These are phyloP conservation scores for Myiotriccus ornatus DNA, from an alignment of 2,797 vertebrate species.

Conservation along the genomic window DNA sequence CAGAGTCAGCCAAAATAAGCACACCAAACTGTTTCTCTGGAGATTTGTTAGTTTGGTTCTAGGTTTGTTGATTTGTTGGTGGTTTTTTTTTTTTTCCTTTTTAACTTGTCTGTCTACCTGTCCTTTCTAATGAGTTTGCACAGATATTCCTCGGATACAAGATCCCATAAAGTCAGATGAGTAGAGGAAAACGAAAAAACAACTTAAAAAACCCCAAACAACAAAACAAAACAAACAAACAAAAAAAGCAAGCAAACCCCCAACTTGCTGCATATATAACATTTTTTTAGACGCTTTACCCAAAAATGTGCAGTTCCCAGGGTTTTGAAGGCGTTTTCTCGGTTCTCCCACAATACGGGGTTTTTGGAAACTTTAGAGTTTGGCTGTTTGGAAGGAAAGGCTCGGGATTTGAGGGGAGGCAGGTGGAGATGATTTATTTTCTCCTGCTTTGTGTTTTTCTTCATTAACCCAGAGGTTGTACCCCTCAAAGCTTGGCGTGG, in stretches of 20 bases:
- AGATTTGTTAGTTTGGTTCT: background rate
- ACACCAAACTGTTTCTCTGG: background rate
- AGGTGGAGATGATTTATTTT: rapidly evolving
- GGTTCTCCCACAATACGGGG: rapidly evolving
- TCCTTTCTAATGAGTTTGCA: background rate
- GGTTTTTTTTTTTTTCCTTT: background rate
- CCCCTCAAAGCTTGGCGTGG: rapidly evolving
- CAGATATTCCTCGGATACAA: background rate
- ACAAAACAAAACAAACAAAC: background rate
- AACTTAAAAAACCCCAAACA: background rate
- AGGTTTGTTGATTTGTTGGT: background rate
- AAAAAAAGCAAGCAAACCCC: background rate
- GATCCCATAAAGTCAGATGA: background rate
- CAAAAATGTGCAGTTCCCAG: background rate
- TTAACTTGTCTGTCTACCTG: background rate
- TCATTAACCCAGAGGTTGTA: background rate
- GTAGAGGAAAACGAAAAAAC: too few species aligned
- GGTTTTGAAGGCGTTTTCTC: background rate
- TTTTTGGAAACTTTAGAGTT: background rate
- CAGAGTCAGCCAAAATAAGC: background rate
- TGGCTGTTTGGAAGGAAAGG: background rate
- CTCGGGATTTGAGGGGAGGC: rapidly evolving
- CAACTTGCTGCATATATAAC: background rate
- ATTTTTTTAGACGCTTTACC: background rate
- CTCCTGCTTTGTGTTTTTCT: background rate